Conservation (phyloP, 2,888 invertebrate genomes). For the Eupithecia insigniata region DNA sequence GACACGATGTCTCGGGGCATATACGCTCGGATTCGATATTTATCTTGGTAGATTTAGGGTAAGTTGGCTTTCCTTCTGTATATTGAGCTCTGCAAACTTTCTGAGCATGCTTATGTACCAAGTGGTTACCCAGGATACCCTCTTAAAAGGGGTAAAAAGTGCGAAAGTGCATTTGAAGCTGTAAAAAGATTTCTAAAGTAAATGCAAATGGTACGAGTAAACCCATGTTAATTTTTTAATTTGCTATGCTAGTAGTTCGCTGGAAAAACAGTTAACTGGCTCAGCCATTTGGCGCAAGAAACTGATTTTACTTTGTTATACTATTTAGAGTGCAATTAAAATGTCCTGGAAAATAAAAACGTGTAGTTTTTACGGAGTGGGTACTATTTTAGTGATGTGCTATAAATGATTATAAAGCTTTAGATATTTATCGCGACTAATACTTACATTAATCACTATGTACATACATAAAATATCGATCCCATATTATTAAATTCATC, state of each 20-base stretch:
- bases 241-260: conserved; percentile 16
- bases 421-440: no score
- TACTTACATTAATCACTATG: no score
- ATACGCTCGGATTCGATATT: conserved; percentile 19
- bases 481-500: neutral
- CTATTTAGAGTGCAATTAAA: conserved; percentile 29
- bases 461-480: no score
- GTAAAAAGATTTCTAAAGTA: neutral
- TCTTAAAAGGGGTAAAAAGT: neutral
- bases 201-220: neutral
- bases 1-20: conserved; percentile 17
- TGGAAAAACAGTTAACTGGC: conserved; percentile 12
- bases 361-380: neutral
- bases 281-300: conserved; percentile 12
- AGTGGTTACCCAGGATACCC: neutral
- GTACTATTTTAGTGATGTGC: neutral
- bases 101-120: neutral
- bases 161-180: neutral
- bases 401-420: neutral
- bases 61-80: neutral
- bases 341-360: conserved; percentile 28
- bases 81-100: neutral
- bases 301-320: conserved; percentile 24
- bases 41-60: neutral
- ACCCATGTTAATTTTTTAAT: conserved; percentile 17